Evolutionary conservation across 2,888 invertebrate genomes (phyloP).

Genomic region (Spisula solida): DNA sequence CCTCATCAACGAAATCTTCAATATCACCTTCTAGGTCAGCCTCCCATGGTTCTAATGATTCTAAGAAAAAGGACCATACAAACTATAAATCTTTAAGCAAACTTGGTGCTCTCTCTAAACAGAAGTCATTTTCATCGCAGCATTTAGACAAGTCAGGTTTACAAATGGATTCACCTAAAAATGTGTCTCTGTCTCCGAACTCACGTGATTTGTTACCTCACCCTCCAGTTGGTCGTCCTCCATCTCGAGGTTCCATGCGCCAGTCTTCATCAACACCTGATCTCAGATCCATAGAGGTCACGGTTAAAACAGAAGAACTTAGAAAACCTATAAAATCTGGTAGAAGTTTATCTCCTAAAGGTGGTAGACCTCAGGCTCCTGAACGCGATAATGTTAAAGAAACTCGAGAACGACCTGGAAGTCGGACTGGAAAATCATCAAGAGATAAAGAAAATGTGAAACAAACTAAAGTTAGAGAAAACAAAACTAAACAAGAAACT

Average conservation of each 20-base stretch:
- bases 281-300: conserved; percentile 66
- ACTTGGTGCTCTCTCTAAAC: conserved; percentile 60
- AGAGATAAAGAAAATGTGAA: conserved; percentile 28
- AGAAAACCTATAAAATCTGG: conserved; percentile 57
- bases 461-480: conserved; percentile 32
- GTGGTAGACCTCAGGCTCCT: conserved; percentile 63
- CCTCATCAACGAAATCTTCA: conserved; percentile 40
- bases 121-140: conserved; percentile 70
- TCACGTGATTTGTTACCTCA: conserved; percentile 61
- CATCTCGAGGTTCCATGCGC: conserved; percentile 56
- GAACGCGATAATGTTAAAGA: conserved; percentile 30
- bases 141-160: conserved; percentile 59
- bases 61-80: conserved; percentile 37
- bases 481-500: conserved; percentile 30
- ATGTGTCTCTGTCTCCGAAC: conserved; percentile 51
- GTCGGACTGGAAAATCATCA: conserved; percentile 17
- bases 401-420: conserved; percentile 16
- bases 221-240: conserved; percentile 68
- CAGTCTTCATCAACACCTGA: conserved; percentile 71
- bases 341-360: conserved; percentile 63
- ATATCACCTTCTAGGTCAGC: conserved; percentile 39
- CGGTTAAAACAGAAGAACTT: conserved; percentile 59
- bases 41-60: conserved; percentile 31
- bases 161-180: conserved; percentile 37
- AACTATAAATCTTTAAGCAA: conserved; percentile 65